Evolutionary conservation across 2,888 invertebrate genomes (phyloP).

Genomic region (Hypolimnas misippus): DNA sequence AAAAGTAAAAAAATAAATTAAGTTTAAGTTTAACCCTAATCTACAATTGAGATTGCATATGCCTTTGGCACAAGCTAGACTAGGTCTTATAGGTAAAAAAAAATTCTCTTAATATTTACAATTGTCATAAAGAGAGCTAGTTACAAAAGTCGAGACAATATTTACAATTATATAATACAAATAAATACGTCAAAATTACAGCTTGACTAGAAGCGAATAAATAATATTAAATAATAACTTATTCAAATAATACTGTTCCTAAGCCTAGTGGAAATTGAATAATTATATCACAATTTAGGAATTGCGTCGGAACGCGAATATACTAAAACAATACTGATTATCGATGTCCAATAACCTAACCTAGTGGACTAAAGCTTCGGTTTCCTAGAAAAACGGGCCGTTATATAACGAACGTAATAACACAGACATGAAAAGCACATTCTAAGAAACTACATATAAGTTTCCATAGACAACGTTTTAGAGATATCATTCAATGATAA

Average conservation of each 20-base stretch:
- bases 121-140: slow-evolving; percentile 41
- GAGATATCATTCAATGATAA: too few species aligned
- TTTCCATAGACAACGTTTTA: too few species aligned
- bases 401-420: neutral
- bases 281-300: slow-evolving; percentile 81
- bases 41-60: slow-evolving; percentile 68
- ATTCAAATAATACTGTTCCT: slow-evolving; percentile 37
- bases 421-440: too few species aligned
- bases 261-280: slow-evolving; percentile 64
- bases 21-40: slow-evolving; percentile 45
- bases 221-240: slow-evolving; percentile 48
- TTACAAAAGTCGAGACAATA: slow-evolving; percentile 34
- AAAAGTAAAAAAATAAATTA: slow-evolving; percentile 51
- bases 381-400: slow-evolving; percentile 15
- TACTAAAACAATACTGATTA: slow-evolving; percentile 58
- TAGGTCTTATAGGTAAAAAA: slow-evolving; percentile 51
- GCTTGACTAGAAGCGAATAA: slow-evolving; percentile 59
- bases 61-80: slow-evolving; percentile 77
- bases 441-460: too few species aligned
- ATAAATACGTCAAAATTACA: slow-evolving; percentile 29
- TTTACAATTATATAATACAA: slow-evolving; percentile 31
- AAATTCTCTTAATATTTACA: slow-evolving; percentile 39
- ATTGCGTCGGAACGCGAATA: slow-evolving; percentile 65
- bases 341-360: slow-evolving; percentile 50
- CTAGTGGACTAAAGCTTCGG: slow-evolving; percentile 18